A percentile compares a stretch with the other conserved stretches of the same genome.
Conservation (phyloP, 2,888 invertebrate genomes). For the Acleris emargana region DNA sequence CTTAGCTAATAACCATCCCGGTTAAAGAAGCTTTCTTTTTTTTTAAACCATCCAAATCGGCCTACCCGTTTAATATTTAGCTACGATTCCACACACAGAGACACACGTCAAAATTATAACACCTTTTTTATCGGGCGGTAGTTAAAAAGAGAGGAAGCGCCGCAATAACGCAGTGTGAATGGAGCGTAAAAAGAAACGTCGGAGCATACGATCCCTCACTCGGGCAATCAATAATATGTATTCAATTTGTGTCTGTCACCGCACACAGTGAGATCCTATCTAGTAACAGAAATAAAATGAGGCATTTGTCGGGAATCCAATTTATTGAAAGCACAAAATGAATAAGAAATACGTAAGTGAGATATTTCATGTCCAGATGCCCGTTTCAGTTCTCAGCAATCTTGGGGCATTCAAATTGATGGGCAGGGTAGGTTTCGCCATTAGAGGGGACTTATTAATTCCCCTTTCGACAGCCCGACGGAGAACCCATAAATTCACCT, state of each 20-base stretch:
- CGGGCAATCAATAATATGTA: conserved; percentile 41
- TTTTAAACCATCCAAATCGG: too few species aligned
- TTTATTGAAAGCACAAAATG: conserved; percentile 67
- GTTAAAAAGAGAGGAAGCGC: background rate
- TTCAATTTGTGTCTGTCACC: conserved; percentile 46
- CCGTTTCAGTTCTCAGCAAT: conserved; percentile 74
- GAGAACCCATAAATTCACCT: conserved; percentile 83
- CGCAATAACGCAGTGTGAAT: conserved; percentile 18
- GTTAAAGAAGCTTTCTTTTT: too few species aligned
- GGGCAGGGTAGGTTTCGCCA: conserved; percentile 83
- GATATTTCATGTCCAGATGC: conserved; percentile 74
- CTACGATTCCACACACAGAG: too few species aligned
- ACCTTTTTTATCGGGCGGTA: background rate
- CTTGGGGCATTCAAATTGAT: conserved; percentile 82
- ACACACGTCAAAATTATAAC: background rate
- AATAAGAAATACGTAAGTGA: conserved; percentile 70
- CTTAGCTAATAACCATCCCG: too few species aligned
- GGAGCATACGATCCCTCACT: conserved; percentile 35
- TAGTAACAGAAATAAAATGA: conserved; percentile 58
- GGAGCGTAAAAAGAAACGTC: conserved; percentile 27
- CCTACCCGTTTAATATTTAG: too few species aligned
- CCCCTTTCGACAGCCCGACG: conserved; percentile 83
- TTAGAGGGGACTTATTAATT: conserved; percentile 84
- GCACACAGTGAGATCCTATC: conserved; percentile 44
- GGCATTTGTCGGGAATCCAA: conserved; percentile 63